Conservation (phyloP, 2,113 vertebrate genomes). For the Grammomys surdaster region DNA sequence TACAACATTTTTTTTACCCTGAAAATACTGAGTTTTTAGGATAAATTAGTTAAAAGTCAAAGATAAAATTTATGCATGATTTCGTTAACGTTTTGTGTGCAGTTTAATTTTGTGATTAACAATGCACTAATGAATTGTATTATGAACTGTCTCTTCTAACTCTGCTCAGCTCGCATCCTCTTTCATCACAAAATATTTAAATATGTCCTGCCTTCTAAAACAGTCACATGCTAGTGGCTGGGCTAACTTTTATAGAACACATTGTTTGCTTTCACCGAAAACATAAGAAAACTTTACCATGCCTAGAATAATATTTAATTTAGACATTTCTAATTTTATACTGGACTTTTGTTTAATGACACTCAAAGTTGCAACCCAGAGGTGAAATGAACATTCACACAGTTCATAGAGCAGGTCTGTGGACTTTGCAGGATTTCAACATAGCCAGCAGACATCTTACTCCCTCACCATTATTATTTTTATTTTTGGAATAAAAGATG, state of each 20-base stretch:
- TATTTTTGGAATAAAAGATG: neutral
- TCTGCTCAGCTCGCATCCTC: neutral
- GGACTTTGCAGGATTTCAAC: neutral
- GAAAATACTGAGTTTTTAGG: neutral
- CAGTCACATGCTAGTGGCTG: neutral
- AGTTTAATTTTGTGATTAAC: constrained; percentile 40
- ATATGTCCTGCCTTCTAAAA: constrained; percentile 37
- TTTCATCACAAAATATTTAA: constrained; percentile 44
- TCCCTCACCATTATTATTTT: neutral
- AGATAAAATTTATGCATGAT: neutral
- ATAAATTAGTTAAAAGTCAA: constrained; percentile 24
- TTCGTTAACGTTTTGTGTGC: constrained; percentile 26
- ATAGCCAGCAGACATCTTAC: neutral
- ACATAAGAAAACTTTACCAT: neutral
- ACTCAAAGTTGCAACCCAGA: neutral
- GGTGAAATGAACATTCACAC: neutral
- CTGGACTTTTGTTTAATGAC: constrained; percentile 52
- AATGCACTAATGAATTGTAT: neutral
- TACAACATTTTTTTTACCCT: neutral
- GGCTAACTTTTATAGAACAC: neutral
- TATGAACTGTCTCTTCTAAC: constrained; percentile 19
- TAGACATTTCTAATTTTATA: constrained; percentile 7
- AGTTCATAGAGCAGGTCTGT: neutral
- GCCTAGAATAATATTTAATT: neutral
- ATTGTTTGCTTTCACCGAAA: constrained; percentile 46